Base-by-base conservation (phyloP, 2,797 vertebrate species). In the Aplochiton taeniatus region DNA sequence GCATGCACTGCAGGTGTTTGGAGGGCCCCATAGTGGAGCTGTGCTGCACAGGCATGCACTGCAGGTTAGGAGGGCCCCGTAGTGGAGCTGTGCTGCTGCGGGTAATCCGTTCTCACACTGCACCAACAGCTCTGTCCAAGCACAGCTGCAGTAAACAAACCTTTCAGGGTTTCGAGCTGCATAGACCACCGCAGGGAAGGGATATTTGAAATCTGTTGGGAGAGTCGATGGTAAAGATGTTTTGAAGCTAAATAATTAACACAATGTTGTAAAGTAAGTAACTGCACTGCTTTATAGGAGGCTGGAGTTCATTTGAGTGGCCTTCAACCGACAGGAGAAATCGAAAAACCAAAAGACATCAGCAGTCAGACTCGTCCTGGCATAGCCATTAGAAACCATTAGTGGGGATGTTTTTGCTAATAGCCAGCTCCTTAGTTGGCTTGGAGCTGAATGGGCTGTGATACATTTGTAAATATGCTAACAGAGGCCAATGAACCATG, bases 51-150 rank as follows among this genome's bases (percentile, higher is more conserved):
- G n/a, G n/a, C n/a, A n/a, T n/a, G n/a, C n/a, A n/a, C n/a, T n/a
- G n/a, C n/a, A n/a, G n/a, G n/a, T n/a, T n/a, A n/a, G n/a, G n/a
- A n/a, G n/a, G n/a, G n/a, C n/a, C n/a, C n/a, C n/a, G n/a, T n/a
- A n/a, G n/a, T n/a, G n/a, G n/a, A n/a, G n/a, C n/a, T 73, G 65
- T 68, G 51, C 20, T 45, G 50, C 51, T 66, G 72, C 44, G 69
- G 73, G 50, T 71, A 70, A 75, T 81, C 69, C 68, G 60, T 62
- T 42, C 60, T 71, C 47, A 12, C 54, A 50, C 78, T 86, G 81
- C 71, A 61, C 74, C 74, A 65, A 61, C 63, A 70, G 57, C 65
- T 6, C 46, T 46, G 58, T 74, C 61, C 44, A 43, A 75, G 67
- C 14, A 71, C 67, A 66, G 66, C 77, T 74, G 76, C 63, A 56